Percentiles rank a stretch among this genome's conserved stretches.
Conservation (phyloP, 2,797 vertebrate genomes). For the Takifugu ocellatus region DNA sequence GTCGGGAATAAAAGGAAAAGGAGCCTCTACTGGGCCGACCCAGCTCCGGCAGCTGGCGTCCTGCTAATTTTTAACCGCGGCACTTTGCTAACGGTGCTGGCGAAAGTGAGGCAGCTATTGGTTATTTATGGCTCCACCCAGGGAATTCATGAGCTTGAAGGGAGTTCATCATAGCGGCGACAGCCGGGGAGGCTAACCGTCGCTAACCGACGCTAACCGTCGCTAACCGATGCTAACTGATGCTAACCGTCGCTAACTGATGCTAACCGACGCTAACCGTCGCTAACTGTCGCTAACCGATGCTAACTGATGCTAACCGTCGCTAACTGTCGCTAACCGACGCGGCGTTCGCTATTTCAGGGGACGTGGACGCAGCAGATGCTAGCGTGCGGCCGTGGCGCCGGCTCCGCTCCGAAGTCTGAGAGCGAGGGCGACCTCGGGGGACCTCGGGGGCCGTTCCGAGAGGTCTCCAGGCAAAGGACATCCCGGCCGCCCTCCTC, state of each 20-base stretch:
- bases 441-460: constrained; percentile 1
- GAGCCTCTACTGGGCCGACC: no score
- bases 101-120: constrained; percentile 19
- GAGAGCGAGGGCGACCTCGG: constrained; percentile 5
- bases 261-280: neutral
- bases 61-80: constrained; percentile 14
- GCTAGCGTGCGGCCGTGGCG: no score
- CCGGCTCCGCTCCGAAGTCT: no score
- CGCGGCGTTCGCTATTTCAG: no score
- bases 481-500: constrained; percentile 21
- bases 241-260: constrained; percentile 3
- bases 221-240: neutral
- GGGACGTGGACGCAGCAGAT: no score
- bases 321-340: neutral
- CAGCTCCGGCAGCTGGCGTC: neutral
- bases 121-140: constrained; percentile 39
- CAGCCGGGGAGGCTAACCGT: constrained; percentile 16
- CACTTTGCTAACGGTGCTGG: constrained; percentile 28
- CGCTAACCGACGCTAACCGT: neutral
- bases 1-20: no score
- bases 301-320: no score
- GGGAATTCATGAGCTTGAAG: constrained; percentile 26
- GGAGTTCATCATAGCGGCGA: constrained; percentile 43
- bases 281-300: neutral
- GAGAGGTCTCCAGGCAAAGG: constrained; percentile 34